phyloP scores from a whole-genome alignment of 2,113 vertebrate genomes.

The Tenrec ecaudatus region DNA sequence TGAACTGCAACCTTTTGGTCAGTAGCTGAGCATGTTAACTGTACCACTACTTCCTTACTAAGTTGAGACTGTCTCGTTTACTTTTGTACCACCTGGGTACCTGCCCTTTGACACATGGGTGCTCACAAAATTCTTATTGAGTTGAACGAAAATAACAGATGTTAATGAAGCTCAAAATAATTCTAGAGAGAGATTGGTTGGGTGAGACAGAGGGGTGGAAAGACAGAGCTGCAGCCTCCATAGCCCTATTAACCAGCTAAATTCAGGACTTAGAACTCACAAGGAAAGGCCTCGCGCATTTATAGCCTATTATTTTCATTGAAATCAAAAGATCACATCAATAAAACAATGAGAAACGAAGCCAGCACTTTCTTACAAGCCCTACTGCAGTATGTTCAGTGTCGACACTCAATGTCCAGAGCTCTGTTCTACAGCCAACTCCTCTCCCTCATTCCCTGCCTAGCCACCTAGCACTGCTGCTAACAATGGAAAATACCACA shows the following conservation, averaged over 20 bases:
- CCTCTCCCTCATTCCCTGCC: neutral
- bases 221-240: neutral
- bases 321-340: constrained; percentile 55
- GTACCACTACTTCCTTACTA: neutral
- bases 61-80: neutral
- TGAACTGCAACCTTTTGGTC: neutral
- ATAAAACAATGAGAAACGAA: constrained; percentile 47
- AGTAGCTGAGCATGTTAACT: neutral
- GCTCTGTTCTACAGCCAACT: neutral
- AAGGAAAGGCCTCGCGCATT: constrained; percentile 33
- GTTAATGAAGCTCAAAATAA: neutral
- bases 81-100: neutral
- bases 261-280: neutral
- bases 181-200: constrained; percentile 28
- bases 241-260: neutral
- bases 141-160: neutral
- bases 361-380: neutral
- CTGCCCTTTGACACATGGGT: neutral
- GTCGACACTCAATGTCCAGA: neutral
- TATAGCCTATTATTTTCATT: constrained; percentile 23
- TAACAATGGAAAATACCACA: neutral
- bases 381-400: no score
- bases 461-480: neutral
- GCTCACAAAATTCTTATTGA: neutral
- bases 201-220: neutral